Evolutionary conservation across 1,140 invertebrate species (phyloP).

Genomic region (Artemia franciscana): DNA sequence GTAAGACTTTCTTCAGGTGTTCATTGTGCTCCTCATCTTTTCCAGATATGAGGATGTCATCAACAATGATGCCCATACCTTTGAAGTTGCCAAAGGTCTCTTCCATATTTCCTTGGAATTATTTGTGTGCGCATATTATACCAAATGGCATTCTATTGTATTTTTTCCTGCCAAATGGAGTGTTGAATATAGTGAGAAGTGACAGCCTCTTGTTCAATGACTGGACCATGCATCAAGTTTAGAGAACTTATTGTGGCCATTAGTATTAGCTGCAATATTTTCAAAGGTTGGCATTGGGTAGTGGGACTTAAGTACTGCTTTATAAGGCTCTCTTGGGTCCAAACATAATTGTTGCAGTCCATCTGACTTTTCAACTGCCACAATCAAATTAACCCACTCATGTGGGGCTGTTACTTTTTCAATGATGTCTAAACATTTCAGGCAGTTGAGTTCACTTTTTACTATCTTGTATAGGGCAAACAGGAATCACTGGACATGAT

Average conservation of each 20-base stretch:
- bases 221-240: background rate
- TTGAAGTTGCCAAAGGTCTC: too few species aligned
- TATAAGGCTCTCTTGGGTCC: background rate
- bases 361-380: background rate
- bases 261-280: too few species aligned
- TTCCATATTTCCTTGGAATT: background rate
- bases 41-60: background rate
- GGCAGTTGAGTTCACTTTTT: background rate
- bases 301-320: background rate
- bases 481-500: background rate
- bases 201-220: too few species aligned
- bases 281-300: background rate
- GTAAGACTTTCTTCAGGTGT: background rate
- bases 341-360: background rate
- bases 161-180: too few species aligned
- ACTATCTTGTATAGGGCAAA: background rate
- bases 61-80: background rate
- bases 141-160: too few species aligned
- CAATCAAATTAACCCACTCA: background rate
- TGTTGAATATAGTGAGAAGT: too few species aligned
- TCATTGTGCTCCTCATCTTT: background rate
- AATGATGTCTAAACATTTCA: background rate
- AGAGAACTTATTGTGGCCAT: background rate
- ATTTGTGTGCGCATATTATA: background rate
- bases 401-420: background rate